Evolutionary conservation across 2,888 invertebrate genomes (phyloP).

Genomic region (Branchipolynoe longqiensis): DNA sequence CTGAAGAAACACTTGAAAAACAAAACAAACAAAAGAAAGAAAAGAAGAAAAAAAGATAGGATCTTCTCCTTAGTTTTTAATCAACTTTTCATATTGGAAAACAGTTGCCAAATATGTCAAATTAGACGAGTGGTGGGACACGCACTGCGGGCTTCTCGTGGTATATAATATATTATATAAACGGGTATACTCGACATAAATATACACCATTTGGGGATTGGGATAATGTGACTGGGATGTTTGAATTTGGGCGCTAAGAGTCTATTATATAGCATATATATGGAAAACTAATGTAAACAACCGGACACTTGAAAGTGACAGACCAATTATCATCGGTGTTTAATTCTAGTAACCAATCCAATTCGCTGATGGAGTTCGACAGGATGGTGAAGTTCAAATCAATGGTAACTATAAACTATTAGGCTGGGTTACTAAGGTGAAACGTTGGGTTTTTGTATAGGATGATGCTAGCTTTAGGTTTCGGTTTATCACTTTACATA

Average conservation of each 20-base stretch:
- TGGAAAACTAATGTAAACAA: no score
- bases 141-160: not conserved
- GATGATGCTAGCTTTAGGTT: not conserved
- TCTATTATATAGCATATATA: no score
- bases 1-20: constrained; percentile 39
- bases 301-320: constrained; percentile 28
- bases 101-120: constrained; percentile 28
- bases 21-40: no score
- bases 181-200: not conserved
- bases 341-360: not conserved
- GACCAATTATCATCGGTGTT: not conserved
- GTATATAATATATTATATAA: not conserved
- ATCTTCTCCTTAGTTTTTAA: not conserved
- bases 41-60: no score
- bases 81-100: constrained; percentile 3
- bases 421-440: constrained; percentile 9
- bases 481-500: not conserved
- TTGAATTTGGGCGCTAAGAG: no score
- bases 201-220: no score
- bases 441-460: not conserved
- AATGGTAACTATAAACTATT: not conserved
- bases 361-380: not conserved
- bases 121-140: not conserved
- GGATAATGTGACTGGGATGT: no score
- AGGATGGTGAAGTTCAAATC: constrained; percentile 12